Conservation (phyloP, 2,888 invertebrate genomes). For the Muschampia plurimacula region DNA sequence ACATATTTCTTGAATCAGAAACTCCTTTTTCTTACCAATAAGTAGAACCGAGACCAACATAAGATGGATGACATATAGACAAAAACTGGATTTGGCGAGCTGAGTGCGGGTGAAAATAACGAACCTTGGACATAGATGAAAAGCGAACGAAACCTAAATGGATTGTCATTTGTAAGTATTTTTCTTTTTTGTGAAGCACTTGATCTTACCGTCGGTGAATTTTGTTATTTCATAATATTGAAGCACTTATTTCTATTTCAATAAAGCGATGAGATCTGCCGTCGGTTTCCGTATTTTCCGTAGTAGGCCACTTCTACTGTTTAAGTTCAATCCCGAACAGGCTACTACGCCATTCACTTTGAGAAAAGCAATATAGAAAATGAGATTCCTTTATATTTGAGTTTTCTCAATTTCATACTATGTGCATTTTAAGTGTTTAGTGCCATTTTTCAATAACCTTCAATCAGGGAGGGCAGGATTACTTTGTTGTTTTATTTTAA, state of each 20-base stretch:
- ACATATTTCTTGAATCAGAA: neutral
- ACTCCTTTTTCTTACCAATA: neutral
- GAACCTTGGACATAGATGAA: neutral
- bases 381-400: slow-evolving; percentile 13
- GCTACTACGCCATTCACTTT: neutral
- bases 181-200: neutral
- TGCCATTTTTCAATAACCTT: neutral
- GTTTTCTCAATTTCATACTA: slow-evolving; percentile 10
- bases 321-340: slow-evolving; percentile 9
- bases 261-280: neutral
- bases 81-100: slow-evolving; percentile 1
- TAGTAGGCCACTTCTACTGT: slow-evolving; percentile 5
- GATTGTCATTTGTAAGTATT: neutral
- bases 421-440: slow-evolving; percentile 1
- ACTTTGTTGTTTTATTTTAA: too few relatives aligned
- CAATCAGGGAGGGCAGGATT: neutral
- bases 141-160: neutral
- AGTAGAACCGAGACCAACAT: neutral
- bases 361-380: slow-evolving; percentile 15
- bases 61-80: neutral
- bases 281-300: neutral
- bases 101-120: neutral
- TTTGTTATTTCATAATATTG: neutral
- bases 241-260: slow-evolving; percentile 10
- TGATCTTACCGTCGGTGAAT: neutral